phyloP scores from a whole-genome alignment of 2,797 vertebrate species.

The Octomys mimax region DNA sequence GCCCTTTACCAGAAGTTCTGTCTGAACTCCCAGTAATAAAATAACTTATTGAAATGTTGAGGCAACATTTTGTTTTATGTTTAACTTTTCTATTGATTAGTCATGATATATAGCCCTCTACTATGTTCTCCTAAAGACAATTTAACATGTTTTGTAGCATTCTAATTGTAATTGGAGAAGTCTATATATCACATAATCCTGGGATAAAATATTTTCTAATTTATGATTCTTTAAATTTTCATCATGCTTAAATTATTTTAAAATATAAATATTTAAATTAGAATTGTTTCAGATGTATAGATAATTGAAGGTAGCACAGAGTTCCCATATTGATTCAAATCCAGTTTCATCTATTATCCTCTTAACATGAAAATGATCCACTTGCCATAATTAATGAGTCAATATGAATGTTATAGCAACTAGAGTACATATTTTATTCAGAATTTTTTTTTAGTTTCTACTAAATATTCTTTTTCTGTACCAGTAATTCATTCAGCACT shows the following conservation, averaged over 20 bases:
- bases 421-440: not conserved
- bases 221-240: not conserved
- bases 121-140: not conserved
- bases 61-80: not conserved
- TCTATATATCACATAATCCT: not conserved
- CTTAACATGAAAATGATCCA: not conserved
- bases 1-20: not conserved
- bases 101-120: not conserved
- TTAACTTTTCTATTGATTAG: not conserved
- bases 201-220: not conserved
- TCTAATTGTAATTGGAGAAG: not conserved
- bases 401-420: not conserved
- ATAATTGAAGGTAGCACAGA: not conserved
- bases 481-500: not conserved
- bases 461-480: not conserved
- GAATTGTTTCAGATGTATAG: not conserved
- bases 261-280: not conserved
- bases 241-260: not conserved
- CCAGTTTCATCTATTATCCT: not conserved
- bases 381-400: not conserved
- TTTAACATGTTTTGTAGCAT: not conserved
- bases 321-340: not conserved
- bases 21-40: not conserved
- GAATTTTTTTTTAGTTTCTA: not conserved
- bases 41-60: not conserved